Evolutionary conservation across 2,888 invertebrate species (phyloP), one percentile per base, ranked within the genome.

Genomic region (Drosophila rubida): DNA sequence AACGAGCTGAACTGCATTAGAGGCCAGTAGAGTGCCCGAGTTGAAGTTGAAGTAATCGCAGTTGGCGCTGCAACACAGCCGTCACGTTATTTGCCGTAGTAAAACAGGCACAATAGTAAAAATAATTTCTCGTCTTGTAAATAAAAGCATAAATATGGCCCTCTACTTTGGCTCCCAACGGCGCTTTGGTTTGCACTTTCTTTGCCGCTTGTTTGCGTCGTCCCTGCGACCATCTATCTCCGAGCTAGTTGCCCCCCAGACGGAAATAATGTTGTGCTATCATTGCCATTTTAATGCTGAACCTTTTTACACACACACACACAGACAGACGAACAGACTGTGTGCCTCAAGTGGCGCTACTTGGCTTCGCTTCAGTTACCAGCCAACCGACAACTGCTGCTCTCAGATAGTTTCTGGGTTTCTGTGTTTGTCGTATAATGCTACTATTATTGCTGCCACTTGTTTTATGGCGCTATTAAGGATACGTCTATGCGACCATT

Each of bases 401-500:
- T 53, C 41, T 27, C 32, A 53, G 45, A 37, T 37, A 41, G 63
- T 54, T 55, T 46, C 19, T 44, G 42, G 42, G 42, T 48, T 22
- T 59, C 4, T 61, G 62, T 63, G 55, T 46, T 59, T 55, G 41
- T 57, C 42, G 61, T 37, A 53, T 54, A 46, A 61, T 46, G 13
- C 46, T 42, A 64, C 59, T 74, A 68, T 78, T 71, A 75, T 71
- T 60, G 61, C 63, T 54, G 71, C 7, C 35, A 62, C 64, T 64
- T 86, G 69, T 78, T 87, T 81, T 85, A 81, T 87, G 66, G 57
- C 22, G 71, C 71, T 67, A 71, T 84, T 84, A 62, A 74, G 78
- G 53, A 66, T 58, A 59, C 73, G 57, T 65, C 63, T 50, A 44
- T 65, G 57, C n/a, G 59, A 61, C 75, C 65, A 65, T 69, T 75